Evolutionary conservation across 2,797 vertebrate species (phyloP).

Genomic region (Microtus obscurus): DNA sequence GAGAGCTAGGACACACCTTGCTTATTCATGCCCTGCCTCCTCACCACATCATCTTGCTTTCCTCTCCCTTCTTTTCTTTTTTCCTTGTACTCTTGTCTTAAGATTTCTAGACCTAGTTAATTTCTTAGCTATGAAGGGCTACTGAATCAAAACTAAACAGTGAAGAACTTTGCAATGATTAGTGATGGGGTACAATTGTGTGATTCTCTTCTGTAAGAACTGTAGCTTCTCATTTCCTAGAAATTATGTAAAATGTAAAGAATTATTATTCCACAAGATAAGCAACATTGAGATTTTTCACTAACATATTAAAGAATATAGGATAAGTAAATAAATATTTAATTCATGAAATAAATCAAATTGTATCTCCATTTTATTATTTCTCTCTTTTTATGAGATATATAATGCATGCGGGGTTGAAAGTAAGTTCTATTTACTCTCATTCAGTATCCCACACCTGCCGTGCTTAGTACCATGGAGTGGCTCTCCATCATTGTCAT

Average conservation of each 20-base stretch:
- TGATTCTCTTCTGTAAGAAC: background rate
- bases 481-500: background rate
- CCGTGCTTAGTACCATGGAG: background rate
- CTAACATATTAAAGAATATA: background rate
- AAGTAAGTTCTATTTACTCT: slow-evolving; percentile 30
- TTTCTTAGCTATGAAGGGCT: background rate
- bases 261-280: background rate
- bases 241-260: background rate
- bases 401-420: background rate
- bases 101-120: background rate
- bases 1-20: background rate
- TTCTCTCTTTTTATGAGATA: background rate
- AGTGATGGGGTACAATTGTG: background rate
- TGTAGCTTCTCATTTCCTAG: background rate
- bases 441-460: background rate
- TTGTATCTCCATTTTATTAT: background rate
- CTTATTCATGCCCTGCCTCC: background rate
- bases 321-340: background rate
- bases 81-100: background rate
- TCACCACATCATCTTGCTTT: no score
- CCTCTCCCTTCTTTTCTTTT: no score
- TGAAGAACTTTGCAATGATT: background rate
- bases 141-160: background rate
- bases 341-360: background rate
- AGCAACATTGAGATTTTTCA: background rate